These are phyloP conservation scores for Anas platyrhynchos DNA, from an alignment of 2,113 vertebrate species.

Conservation along the genomic window DNA sequence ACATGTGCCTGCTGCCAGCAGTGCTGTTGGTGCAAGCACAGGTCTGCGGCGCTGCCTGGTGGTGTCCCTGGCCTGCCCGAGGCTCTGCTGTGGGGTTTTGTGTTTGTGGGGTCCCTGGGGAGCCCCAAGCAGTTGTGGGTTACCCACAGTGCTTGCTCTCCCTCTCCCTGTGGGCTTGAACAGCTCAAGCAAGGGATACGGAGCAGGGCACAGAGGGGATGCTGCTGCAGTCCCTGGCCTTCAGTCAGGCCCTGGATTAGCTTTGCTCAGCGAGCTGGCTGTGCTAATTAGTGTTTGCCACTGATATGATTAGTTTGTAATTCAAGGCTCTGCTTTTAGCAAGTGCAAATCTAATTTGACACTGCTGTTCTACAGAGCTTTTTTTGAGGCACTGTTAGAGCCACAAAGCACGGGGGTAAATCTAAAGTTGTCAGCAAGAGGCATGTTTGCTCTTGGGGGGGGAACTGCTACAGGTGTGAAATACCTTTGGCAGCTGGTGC, in stretches of 20 bases:
- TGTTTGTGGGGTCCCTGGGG: fast-evolving
- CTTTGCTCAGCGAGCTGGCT: background rate
- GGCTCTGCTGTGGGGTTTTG: background rate
- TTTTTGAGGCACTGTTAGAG: background rate
- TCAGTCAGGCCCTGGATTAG: fast-evolving
- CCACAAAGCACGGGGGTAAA: background rate
- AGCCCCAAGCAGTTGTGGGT: fast-evolving
- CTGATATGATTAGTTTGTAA: fast-evolving
- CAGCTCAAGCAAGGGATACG: too few species aligned
- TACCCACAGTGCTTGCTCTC: background rate
- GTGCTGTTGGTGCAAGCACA: background rate
- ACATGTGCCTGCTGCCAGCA: background rate
- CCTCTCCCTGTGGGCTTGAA: fast-evolving
- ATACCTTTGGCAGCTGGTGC: background rate
- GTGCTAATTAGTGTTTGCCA: fast-evolving
- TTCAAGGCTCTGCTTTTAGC: background rate
- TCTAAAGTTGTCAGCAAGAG: background rate
- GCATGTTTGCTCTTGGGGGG: fast-evolving
- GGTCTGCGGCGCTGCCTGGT: background rate
- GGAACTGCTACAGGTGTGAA: background rate
- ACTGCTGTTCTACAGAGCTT: fast-evolving
- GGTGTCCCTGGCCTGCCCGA: background rate
- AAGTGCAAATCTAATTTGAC: background rate
- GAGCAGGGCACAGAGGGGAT: too few species aligned
- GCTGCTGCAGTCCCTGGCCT: background rate